Base-by-base conservation (phyloP, 2,888 invertebrate species). In the Drosophila austrosaltans region DNA sequence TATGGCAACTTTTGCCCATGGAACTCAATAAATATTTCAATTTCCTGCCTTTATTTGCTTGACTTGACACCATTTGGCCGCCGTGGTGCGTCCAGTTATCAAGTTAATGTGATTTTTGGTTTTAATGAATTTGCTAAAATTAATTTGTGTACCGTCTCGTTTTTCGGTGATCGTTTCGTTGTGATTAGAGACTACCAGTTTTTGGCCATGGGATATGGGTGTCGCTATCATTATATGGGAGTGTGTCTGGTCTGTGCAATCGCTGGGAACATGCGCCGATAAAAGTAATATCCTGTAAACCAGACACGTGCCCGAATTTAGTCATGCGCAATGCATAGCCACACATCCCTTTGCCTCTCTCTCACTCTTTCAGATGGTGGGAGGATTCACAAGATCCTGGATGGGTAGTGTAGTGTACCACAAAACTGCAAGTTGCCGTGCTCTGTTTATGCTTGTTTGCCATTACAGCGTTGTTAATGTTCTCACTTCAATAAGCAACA, bases 121-220 rank as follows among this genome's bases (percentile, higher is more conserved):
- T 78, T 78, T 85, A 86, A 86, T 87, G 81, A 85, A 85, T 87
- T 87, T 87, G 79, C 77, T 62, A 69, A 66, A 85, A 87, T 82
- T 86, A 85, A 85, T 86, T 87, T 83, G 60, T n/a, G 32, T 56
- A 68, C 60, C 53, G 44, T 56, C 58, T 54, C 61, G 73, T 65
- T 54, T 48, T 48, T 48, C 16, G 48, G 10, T 4, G 81, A 81
- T 77, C 79, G 78, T 22, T 66, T 12, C 44, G 42, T 10, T 54
- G 70, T 57, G 81, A 85, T 82, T 72, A 69, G 48, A 54, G 36
- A 32, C 20, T 57, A 60, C 16, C 30, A 60, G 59, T 28, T 32
- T 63, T 48, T 64, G 65, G 56, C 56, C 5, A 48, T 25, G 20
- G 44, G 7, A 20, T 48, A 48, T 48, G 64, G 53, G 56, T 36